Evolutionary conservation across 2,888 invertebrate genomes (phyloP), one percentile per base, ranked within the genome.

Genomic region (Drosophila nr. medialis): DNA sequence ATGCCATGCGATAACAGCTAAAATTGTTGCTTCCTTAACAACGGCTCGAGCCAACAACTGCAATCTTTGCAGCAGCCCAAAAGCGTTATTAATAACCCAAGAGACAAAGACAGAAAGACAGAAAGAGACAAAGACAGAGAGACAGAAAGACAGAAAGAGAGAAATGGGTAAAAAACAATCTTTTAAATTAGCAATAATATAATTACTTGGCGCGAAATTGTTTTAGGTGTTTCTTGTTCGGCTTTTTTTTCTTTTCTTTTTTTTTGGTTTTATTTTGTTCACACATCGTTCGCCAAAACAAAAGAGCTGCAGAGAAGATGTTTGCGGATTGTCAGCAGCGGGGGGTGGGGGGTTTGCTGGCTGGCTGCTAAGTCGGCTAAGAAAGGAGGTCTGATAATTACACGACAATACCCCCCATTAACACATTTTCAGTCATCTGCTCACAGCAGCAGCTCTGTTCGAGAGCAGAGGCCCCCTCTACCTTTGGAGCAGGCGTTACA

Each of bases 401-500:
- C 89, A 86, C 89, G 90, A 86, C 90, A 86, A 86, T 86, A 90
- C 85, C 85, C 85, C 90, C 85, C 85, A 86, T 86, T 86, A 86
- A 86, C 85, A 86, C 85, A 86, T 86, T 88, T 86, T 90, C 89
- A 86, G 86, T 63, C 81, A 65, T 82, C 80, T 78, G 75, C 80
- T 74, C 88, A 79, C 83, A 84, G 85, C 87, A 36, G 64, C 69
- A 40, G 24, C 45, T 45, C 32, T 1, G 15, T 18, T 34, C 2
- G 10, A 21, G 60, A 60, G 29, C 50, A 18, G 36, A 15, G 61
- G 29, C 38, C 48, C 32, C 24, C 40, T 29, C 49, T 2, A 30
- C 32, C 32, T 38, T 21, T 10, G 49, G 18, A 34, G 54, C 70
- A 45, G 61, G 38, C 72, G 83, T 80, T 86, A 84, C 89, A 84